Base-by-base conservation (phyloP, 2,888 invertebrate species). In the Autographa pulchrina region DNA sequence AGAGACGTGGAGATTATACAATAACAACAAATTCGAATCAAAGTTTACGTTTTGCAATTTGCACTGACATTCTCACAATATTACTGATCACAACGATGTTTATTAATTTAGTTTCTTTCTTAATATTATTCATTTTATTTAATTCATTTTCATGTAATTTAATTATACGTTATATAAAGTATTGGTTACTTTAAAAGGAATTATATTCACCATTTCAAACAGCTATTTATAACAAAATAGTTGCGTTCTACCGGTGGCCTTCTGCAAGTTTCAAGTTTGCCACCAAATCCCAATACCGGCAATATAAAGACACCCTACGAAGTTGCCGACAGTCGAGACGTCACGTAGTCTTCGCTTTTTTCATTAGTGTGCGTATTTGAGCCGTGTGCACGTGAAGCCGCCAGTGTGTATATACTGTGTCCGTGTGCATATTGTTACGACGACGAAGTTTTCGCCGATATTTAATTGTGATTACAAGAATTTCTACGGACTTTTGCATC, bases 401-500 rank as follows among this genome's bases (percentile, higher is more conserved):
- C 48, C 59, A 69, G 38, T 74, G 69, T 82, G n/a, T n/a, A n/a
- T n/a, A n/a, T n/a, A n/a, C n/a, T n/a, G n/a, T n/a, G 58, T 75
- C 67, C 25, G 88, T 86, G 86, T 89, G 87, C 74, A 87, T 88
- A 85, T 85, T 87, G 81, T 86, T 87, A 85, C 86, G 88, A 89
- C 84, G 85, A 82, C 78, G 82, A 85, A 88, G 84, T 83, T 86
- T 87, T 87, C 75, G 80, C 84, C 82, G 82, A 86, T 80, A 82
- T 82, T 81, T 64, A 81, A 69, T 70, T 79, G 80, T 82, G 81
- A 82, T 82, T 80, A 77, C 79, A 72, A 76, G 72, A 75, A 77
- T 82, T 84, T 68, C 70, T 77, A 62, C 60, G 65, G 32, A 60
- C 68, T 68, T 78, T 82, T 65, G 68, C 60, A 63, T 74, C 67